phyloP scores from a whole-genome alignment of 2,888 invertebrate genomes.

The Penaeus monodon region DNA sequence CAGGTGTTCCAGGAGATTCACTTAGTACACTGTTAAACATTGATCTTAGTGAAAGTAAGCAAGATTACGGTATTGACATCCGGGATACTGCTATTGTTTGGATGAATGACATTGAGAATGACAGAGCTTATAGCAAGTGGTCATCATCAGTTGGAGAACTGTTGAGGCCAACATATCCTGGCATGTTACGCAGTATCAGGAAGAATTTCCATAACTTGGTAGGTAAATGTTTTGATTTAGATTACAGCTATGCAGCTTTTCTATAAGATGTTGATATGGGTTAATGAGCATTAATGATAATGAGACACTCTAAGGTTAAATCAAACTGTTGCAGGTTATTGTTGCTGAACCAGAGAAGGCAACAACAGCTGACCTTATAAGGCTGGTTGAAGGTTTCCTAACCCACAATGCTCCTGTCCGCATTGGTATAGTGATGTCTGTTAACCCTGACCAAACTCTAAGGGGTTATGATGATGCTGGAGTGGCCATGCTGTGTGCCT shows the following conservation, averaged over 20 bases:
- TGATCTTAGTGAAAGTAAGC: slow-evolving; percentile 68
- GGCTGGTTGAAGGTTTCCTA: slow-evolving; percentile 90
- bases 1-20: slow-evolving; percentile 60
- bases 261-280: background rate
- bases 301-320: background rate
- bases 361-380: slow-evolving; percentile 79
- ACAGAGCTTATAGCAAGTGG: slow-evolving; percentile 90
- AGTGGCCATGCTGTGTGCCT: slow-evolving; percentile 87
- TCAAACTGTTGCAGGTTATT: slow-evolving; percentile 76
- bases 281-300: background rate
- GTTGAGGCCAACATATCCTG: slow-evolving; percentile 95
- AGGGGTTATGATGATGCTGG: slow-evolving; percentile 80
- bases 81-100: slow-evolving; percentile 92
- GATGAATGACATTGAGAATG: slow-evolving; percentile 94
- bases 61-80: slow-evolving; percentile 90
- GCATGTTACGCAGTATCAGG: slow-evolving; percentile 91
- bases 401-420: slow-evolving; percentile 91
- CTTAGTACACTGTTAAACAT: slow-evolving; percentile 62
- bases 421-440: slow-evolving; percentile 75
- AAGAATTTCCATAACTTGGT: slow-evolving; percentile 79
- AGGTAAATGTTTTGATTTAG: slow-evolving; percentile 56
- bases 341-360: slow-evolving; percentile 86
- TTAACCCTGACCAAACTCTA: slow-evolving; percentile 74
- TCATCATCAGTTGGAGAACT: slow-evolving; percentile 89
- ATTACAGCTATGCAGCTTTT: background rate